Evolutionary conservation across 2,797 vertebrate genomes (phyloP), one percentile per base, ranked within the genome.

Genomic region (Crocidura indochinensis): DNA sequence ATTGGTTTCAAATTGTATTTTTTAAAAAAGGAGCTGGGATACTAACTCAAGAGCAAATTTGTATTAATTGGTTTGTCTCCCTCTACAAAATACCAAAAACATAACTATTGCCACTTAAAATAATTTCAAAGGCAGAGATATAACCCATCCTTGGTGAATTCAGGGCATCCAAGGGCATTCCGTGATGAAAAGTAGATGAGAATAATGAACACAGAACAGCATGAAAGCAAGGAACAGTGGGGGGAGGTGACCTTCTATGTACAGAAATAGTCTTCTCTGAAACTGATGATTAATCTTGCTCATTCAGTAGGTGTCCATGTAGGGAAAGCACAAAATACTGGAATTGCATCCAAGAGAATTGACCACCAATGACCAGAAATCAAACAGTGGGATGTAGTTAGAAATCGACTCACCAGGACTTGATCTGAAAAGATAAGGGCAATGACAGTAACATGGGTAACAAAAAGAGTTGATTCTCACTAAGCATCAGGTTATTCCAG

Each of bases 21-120:
- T n/a, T 38, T 38, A 38, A 1, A 26, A 88, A 49, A 46, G 38
- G 19, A 62, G 12, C n/a, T 31, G 24, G 12, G 24, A 1, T 88
- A 65, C 14, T 26, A 56, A 72, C 22, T 71, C 6, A 14, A n/a
- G 47, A 94, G 10, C 26, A 78, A 51, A 90, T 87, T 29, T 68
- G 44, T 1, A 31, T 64, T 71, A 47, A 71, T 68, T 67, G 71
- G n/a, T 17, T 77, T 26, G 77, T 60, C 3, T 46, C 19, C 1
- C 2, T 82, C 65, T 46, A 68, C 11, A 87, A 9, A 10, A 68
- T 26, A 44, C 15, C 12, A 87, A 27, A 4, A 46, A 20, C 83
- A 3, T 68, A 62, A 60, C 75, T 68, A 26, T 51, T 69, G 53
- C 44, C 56, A 60, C 56, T 20, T 60, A 19, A 60, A 60, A 60